Evolutionary conservation across 2,888 invertebrate species (phyloP).

Genomic region (Drosophila putrida): DNA sequence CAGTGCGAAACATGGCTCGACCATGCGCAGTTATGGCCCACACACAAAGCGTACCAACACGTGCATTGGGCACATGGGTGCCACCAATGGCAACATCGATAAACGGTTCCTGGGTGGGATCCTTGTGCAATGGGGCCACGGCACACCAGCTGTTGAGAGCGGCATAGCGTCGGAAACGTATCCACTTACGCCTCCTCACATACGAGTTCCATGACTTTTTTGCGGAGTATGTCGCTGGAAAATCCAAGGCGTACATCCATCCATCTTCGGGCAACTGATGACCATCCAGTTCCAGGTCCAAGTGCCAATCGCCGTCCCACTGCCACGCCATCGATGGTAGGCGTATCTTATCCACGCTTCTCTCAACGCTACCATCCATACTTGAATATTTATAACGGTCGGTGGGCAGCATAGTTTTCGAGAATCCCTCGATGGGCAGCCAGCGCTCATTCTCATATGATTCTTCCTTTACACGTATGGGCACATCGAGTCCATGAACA

Average conservation of each 20-base stretch:
- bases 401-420: conserved; percentile 93
- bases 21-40: conserved; percentile 98
- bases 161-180: conserved; percentile 93
- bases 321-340: conserved; percentile 98
- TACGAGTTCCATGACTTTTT: conserved; percentile 95
- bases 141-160: conserved; percentile 97
- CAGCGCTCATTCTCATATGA: conserved; percentile 97
- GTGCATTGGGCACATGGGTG: conserved; percentile 91
- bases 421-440: conserved; percentile 96
- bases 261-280: conserved; percentile 95
- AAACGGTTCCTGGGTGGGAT: conserved; percentile 96
- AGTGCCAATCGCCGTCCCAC: conserved; percentile 98
- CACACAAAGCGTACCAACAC: conserved; percentile 91
- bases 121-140: conserved; percentile 94
- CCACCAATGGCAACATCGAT: conserved; percentile 96
- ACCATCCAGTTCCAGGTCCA: conserved; percentile 93
- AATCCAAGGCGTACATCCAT: conserved; percentile 97
- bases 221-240: conserved; percentile 92
- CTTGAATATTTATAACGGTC: conserved; percentile 95
- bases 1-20: conserved; percentile 93
- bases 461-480: conserved; percentile 95
- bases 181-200: conserved; percentile 95
- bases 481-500: conserved; percentile 95
- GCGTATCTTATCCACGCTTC: conserved; percentile 92
- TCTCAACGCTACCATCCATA: conserved; percentile 92